Evolutionary conservation across 2,797 vertebrate genomes (phyloP).

Genomic region (Peromyscus attwateri): DNA sequence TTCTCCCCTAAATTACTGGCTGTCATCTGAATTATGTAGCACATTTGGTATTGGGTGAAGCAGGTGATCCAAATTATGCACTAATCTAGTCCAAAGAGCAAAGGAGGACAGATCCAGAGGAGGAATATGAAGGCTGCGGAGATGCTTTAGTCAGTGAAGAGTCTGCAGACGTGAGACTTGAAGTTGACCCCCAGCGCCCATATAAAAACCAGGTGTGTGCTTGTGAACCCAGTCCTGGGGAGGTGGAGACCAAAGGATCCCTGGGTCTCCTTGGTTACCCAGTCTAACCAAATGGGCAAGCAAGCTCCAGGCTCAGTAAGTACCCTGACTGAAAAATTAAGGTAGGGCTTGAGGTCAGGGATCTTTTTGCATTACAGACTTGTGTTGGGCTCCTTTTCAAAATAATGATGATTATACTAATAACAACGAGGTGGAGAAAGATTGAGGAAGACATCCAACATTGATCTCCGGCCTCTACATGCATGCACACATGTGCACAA

Average conservation of each 20-base stretch:
- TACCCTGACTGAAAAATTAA: background rate
- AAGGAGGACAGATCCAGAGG: slow-evolving; percentile 67
- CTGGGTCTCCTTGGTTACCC: background rate
- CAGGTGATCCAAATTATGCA: slow-evolving; percentile 61
- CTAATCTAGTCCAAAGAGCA: slow-evolving; percentile 60
- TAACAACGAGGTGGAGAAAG: background rate
- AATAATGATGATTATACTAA: background rate
- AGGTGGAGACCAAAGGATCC: background rate
- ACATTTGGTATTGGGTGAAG: slow-evolving; percentile 38
- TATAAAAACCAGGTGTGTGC: background rate
- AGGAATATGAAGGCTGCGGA: slow-evolving; percentile 27
- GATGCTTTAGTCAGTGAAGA: background rate
- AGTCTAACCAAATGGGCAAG: background rate
- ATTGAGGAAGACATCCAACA: background rate
- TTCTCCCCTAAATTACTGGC: slow-evolving; percentile 41
- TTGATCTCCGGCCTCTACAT: background rate
- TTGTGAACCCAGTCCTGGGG: background rate
- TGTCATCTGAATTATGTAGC: slow-evolving; percentile 4
- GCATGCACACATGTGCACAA: background rate
- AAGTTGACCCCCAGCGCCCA: background rate
- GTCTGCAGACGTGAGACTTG: background rate
- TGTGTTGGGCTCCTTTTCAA: background rate
- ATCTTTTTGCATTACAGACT: background rate
- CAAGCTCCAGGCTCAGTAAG: background rate
- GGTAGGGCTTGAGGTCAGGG: background rate